Base-by-base conservation (phyloP, 2,113 vertebrate genomes). In the Meles meles region DNA sequence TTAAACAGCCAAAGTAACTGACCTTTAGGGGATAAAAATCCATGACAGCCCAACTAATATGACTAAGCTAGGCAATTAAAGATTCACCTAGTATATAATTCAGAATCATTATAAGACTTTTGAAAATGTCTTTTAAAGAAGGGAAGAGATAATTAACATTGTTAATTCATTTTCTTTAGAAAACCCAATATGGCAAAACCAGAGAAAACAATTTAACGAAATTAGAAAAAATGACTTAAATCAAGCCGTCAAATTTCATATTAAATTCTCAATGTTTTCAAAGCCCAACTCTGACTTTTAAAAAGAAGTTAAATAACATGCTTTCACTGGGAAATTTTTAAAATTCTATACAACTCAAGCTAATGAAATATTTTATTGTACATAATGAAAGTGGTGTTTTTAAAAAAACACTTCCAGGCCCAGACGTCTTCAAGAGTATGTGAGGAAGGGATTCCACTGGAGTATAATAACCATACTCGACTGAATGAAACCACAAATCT, bases 351-450 rank as follows among this genome's bases (percentile, higher is more conserved):
- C 88, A 97, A 98, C 97, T 98, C 93, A 98, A 97, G 96, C 97
- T 98, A 98, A 93, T 92, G 96, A 97, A 97, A 94, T 95, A 96
- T 93, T 98, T 98, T 97, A 98, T 97, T 97, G 55, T 96, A 94
- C 96, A 96, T 96, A 97, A 91, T 97, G 97, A 97, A 96, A 97
- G 49, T 96, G 94, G 88, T 89, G 34, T 96, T 96, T 82, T 23
- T 6, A 47, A 92, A 98, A 97, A 42, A 92, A 90, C 69, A 88
- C 77, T 95, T 98, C 90, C 97, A 98, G 96, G 92, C 96, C 17
- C 94, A 97, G 92, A 97, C 29, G 61, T 94, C 88, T 95, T 0
- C 47, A 96, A 92, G 83, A 97, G 77, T 77, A 88, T 5, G 88
- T 63, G 96, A 96, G 88, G 93, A 97, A 97, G 96, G 94, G 86